Conservation (phyloP, 30 jellyfish, hydroid and myxozoan genomes). For the Cassiopea andromeda region DNA sequence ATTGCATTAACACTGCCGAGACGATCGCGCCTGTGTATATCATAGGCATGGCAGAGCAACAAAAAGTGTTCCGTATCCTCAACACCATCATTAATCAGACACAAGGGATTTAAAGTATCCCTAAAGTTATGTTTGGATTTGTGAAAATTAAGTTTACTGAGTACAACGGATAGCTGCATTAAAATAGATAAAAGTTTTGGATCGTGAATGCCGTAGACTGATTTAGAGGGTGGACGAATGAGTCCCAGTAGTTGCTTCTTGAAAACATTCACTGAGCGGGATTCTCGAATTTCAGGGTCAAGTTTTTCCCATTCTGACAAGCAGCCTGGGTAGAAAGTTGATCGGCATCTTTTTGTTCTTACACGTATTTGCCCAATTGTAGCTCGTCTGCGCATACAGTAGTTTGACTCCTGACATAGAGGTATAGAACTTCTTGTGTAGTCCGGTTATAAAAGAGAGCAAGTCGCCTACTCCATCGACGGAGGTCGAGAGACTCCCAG, state of each 20-base stretch:
- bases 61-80: too few relatives aligned
- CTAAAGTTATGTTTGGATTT: not conserved
- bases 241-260: not conserved
- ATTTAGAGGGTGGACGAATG: not conserved
- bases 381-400: conserved; percentile 36
- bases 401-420: conserved; percentile 30
- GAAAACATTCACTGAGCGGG: conserved; percentile 1
- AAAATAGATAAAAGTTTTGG: too few relatives aligned
- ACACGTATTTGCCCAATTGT: conserved; percentile 17
- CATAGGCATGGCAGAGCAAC: too few relatives aligned
- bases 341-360: not conserved
- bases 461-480: conserved; percentile 51
- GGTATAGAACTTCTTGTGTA: conserved; percentile 14
- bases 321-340: too few relatives aligned
- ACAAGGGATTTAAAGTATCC: too few relatives aligned
- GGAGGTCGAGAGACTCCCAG: conserved; percentile 49
- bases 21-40: too few relatives aligned
- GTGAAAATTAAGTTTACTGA: not conserved
- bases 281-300: not conserved
- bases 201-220: too few relatives aligned
- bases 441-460: conserved; percentile 30
- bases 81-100: too few relatives aligned
- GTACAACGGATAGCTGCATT: too few relatives aligned
- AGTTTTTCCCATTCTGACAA: too few relatives aligned
- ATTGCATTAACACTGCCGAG: too few relatives aligned